Percentiles rank a stretch among this genome's conserved stretches.
Conservation (phyloP, 2,113 vertebrate genomes). For the Hypomesus transpacificus region DNA sequence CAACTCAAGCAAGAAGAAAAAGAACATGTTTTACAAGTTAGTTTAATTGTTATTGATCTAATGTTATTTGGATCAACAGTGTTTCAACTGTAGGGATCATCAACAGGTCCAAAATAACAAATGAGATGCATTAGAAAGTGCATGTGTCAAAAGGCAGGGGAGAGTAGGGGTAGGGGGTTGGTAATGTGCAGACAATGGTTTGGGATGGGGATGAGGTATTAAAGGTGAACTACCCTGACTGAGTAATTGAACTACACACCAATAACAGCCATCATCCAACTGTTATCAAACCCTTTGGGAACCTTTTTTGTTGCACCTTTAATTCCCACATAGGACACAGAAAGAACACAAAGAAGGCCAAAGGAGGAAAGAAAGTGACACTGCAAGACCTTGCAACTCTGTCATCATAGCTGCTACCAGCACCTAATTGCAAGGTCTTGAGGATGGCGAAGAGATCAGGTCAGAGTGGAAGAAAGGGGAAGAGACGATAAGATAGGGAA, state of each 20-base stretch:
- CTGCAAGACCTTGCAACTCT: slow-evolving; percentile 26
- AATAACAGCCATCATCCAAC: slow-evolving; percentile 30
- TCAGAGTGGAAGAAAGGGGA: slow-evolving; percentile 9
- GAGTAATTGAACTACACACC: slow-evolving; percentile 16
- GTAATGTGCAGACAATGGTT: slow-evolving; percentile 37
- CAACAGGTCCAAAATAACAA: slow-evolving; percentile 13
- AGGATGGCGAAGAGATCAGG: slow-evolving; percentile 16
- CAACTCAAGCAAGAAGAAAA: slow-evolving; percentile 32
- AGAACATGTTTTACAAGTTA: slow-evolving; percentile 65
- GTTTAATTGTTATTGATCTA: slow-evolving; percentile 65
- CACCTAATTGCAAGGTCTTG: slow-evolving; percentile 27
- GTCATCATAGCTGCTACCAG: slow-evolving; percentile 23
- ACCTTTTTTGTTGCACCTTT: slow-evolving; percentile 48
- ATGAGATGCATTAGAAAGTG: slow-evolving; percentile 39
- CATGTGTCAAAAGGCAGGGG: slow-evolving; percentile 40
- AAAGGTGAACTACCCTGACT: slow-evolving; percentile 51
- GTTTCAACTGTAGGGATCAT: slow-evolving; percentile 97
- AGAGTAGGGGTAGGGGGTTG: slow-evolving; percentile 6
- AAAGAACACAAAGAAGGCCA: slow-evolving; percentile 16
- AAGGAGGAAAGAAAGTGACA: slow-evolving; percentile 20
- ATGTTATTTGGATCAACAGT: slow-evolving; percentile 68
- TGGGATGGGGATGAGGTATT: slow-evolving; percentile 33
- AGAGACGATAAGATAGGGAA: slow-evolving; percentile 28
- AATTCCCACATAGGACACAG: slow-evolving; percentile 34
- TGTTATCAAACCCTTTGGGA: slow-evolving; percentile 7